Percentiles rank a stretch among this genome's conserved stretches.
Evolutionary conservation across 2,888 invertebrate genomes (phyloP).

Genomic region (Heliconius erato): DNA sequence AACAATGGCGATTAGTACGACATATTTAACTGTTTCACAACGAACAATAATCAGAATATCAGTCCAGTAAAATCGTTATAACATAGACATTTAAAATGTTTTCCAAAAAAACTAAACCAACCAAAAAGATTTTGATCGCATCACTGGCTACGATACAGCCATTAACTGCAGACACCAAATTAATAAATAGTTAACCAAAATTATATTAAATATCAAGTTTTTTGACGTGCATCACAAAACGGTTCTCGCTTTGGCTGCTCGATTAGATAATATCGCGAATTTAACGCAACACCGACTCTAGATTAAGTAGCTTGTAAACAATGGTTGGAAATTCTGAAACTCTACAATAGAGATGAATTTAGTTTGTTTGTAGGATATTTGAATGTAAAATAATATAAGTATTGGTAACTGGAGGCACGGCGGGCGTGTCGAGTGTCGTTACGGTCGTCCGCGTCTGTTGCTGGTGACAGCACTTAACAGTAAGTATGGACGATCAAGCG

Average conservation of each 20-base stretch:
- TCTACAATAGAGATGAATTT: conserved; percentile 28
- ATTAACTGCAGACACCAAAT: conserved; percentile 51
- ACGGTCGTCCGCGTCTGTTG: conserved; percentile 62
- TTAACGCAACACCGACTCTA: conserved; percentile 29
- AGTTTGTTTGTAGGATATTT: conserved; percentile 16
- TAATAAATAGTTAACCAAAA: conserved; percentile 13
- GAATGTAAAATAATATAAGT: conserved; percentile 38
- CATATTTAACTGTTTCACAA: background rate
- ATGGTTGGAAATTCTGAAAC: conserved; percentile 8
- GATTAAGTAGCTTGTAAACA: background rate
- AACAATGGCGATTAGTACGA: background rate
- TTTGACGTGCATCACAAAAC: conserved; percentile 27
- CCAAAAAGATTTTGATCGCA: conserved; percentile 33
- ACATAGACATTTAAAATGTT: conserved; percentile 21
- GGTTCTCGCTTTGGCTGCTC: conserved; percentile 60
- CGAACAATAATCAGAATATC: conserved; percentile 19
- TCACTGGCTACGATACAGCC: conserved; percentile 35
- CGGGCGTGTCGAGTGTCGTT: conserved; percentile 76
- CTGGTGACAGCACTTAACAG: conserved; percentile 36
- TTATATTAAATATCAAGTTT: conserved; percentile 18
- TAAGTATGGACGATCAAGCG: conserved; percentile 23
- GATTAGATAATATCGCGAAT: conserved; percentile 65
- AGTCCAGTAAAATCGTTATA: conserved; percentile 9
- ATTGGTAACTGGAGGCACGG: conserved; percentile 62
- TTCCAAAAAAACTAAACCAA: too few species aligned